phyloP scores from a whole-genome alignment of 1,140 invertebrate species.

The Drosophila seguyi region DNA sequence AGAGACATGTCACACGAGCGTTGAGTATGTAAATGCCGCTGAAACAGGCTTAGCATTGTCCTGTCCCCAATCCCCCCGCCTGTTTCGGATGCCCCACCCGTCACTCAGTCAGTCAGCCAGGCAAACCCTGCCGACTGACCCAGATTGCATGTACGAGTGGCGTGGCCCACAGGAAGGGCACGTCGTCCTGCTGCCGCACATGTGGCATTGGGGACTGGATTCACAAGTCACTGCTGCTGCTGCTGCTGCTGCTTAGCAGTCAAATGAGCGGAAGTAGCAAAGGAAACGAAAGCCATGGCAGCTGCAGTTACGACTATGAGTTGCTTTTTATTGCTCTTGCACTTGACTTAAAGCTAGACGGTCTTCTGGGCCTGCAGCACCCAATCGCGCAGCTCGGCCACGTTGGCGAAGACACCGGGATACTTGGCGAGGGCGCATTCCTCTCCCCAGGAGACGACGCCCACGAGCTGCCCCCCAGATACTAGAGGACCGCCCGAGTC shows the following conservation, averaged over 20 bases:
- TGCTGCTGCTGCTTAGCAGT: constrained; percentile 25
- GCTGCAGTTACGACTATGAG: constrained; percentile 26
- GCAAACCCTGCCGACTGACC: constrained; percentile 37
- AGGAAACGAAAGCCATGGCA: constrained; percentile 23
- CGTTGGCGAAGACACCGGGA: constrained; percentile 55
- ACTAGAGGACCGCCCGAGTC: constrained; percentile 79
- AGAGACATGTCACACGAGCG: constrained; percentile 34
- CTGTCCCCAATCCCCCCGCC: constrained; percentile 7
- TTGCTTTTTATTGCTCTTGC: constrained; percentile 38
- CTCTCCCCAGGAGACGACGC: constrained; percentile 64
- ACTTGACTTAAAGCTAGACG: constrained; percentile 34
- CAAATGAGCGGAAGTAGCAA: constrained; percentile 43
- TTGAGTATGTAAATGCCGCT: constrained; percentile 35
- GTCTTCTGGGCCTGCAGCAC: constrained; percentile 31
- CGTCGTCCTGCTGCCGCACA: constrained; percentile 44
- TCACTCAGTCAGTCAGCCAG: neutral
- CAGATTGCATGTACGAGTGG: constrained; percentile 42
- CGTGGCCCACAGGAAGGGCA: constrained; percentile 48
- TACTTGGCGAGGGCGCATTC: constrained; percentile 52
- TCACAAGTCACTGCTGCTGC: constrained; percentile 34
- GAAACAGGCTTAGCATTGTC: constrained; percentile 25
- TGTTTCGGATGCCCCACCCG: constrained; percentile 13
- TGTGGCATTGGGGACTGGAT: constrained; percentile 38
- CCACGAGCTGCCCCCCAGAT: constrained; percentile 58
- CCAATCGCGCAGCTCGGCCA: constrained; percentile 54